Evolutionary conservation across 92 coral and sea anemone species (phyloP).

Genomic region (Palythoa caribaeorum): DNA sequence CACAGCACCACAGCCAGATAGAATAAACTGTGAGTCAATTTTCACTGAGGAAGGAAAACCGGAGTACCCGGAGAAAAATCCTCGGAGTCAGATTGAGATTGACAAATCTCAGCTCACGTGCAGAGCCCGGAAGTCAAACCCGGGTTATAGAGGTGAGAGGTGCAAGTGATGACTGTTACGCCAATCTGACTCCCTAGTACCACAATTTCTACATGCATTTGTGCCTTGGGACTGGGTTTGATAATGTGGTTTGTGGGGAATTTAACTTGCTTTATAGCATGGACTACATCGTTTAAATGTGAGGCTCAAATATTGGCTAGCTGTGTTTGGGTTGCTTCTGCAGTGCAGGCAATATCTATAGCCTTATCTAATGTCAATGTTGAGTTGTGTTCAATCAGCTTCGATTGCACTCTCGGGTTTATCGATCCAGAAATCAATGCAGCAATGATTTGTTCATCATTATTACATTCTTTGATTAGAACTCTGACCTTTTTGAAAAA

Average conservation of each 20-base stretch:
- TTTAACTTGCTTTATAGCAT: constrained; percentile 32
- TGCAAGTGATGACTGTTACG: no score
- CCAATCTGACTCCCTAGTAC: no score
- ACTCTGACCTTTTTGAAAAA: constrained; percentile 71
- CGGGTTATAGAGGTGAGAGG: no score
- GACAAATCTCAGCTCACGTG: no score
- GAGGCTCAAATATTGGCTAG: constrained; percentile 35
- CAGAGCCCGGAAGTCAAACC: no score
- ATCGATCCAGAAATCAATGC: constrained; percentile 63
- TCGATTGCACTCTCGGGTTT: constrained; percentile 63
- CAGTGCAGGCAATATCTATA: constrained; percentile 38
- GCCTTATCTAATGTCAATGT: constrained; percentile 44
- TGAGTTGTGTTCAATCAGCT: constrained; percentile 33
- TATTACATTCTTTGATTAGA: constrained; percentile 69
- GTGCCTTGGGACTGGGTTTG: constrained; percentile 21
- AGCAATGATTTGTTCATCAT: constrained; percentile 62
- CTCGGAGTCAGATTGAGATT: no score
- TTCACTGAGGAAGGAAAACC: no score
- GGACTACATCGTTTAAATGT: neutral
- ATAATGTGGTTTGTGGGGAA: constrained; percentile 31
- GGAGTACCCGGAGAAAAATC: no score
- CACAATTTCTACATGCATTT: constrained; percentile 20
- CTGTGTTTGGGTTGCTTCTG: constrained; percentile 29
- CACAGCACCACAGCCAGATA: no score
- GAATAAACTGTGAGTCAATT: no score